These are phyloP conservation scores for Sebastes steindachneri DNA, from an alignment of 2,797 vertebrate genomes.

Conservation along the genomic window DNA sequence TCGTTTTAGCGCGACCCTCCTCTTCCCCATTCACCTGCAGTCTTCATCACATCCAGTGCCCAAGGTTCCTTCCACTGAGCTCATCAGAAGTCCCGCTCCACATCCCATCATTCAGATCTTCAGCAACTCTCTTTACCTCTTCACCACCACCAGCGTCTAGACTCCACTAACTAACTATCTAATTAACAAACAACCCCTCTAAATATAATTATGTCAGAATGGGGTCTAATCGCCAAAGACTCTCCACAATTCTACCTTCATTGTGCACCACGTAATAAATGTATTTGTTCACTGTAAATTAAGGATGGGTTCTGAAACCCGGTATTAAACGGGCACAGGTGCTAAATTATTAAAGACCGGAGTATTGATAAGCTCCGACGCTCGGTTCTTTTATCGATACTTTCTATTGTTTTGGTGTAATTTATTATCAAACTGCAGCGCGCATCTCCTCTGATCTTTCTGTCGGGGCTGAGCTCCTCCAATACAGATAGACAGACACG, in stretches of 20 bases:
- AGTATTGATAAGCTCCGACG: too few species aligned
- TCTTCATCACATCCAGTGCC: neutral
- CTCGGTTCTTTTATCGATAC: too few species aligned
- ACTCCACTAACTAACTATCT: too few species aligned
- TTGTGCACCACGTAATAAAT: neutral
- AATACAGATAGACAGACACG: too few species aligned
- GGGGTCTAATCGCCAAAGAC: neutral
- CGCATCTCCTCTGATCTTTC: too few species aligned
- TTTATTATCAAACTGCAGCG: neutral
- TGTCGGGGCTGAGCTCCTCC: too few species aligned
- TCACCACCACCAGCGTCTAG: neutral
- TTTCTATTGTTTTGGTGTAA: too few species aligned
- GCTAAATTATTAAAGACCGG: too few species aligned
- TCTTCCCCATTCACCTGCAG: too few species aligned
- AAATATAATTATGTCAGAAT: neutral
- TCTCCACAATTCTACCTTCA: neutral
- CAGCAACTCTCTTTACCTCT: neutral
- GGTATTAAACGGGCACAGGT: too few species aligned
- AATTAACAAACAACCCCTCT: neutral
- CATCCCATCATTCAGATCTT: neutral
- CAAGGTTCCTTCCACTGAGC: neutral
- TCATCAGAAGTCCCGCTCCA: neutral
- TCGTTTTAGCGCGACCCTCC: neutral
- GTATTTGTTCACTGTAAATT: neutral
- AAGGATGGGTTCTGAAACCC: too few species aligned